A percentile compares a stretch with the other conserved stretches of the same genome.
Evolutionary conservation across 2,113 vertebrate species (phyloP).

Genomic region (Tonatia bakeri): DNA sequence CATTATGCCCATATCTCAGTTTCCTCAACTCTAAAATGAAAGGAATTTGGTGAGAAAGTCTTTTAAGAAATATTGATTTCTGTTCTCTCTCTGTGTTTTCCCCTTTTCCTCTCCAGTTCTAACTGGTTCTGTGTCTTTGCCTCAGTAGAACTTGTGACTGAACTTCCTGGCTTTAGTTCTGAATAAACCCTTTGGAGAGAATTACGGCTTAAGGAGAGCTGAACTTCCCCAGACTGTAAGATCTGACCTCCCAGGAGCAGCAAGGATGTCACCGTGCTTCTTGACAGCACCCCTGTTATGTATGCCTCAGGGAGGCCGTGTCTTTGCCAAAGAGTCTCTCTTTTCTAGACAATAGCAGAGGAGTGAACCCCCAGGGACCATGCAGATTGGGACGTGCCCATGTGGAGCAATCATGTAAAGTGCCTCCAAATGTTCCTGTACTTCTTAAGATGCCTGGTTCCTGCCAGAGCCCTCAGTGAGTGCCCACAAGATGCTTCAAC

Average conservation of each 20-base stretch:
- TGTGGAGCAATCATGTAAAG: background rate
- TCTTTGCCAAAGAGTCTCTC: background rate
- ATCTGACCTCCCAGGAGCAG: background rate
- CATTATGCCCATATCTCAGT: background rate
- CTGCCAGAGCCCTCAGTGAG: background rate
- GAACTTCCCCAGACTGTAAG: background rate
- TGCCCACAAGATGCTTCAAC: background rate
- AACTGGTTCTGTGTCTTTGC: background rate
- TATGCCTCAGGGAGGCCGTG: background rate
- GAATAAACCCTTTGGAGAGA: background rate
- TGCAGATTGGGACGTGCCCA: background rate
- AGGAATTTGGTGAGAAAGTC: background rate
- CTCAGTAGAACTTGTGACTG: background rate
- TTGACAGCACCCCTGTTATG: background rate
- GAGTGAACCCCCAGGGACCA: background rate
- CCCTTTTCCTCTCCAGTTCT: background rate
- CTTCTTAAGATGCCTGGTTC: background rate
- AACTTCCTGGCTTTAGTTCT: background rate
- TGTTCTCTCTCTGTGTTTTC: background rate
- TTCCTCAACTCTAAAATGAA: background rate
- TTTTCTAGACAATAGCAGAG: conserved; percentile 7
- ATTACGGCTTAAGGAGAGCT: background rate
- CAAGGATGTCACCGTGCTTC: background rate
- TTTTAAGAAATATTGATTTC: background rate
- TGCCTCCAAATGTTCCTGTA: background rate